phyloP scores from a whole-genome alignment of 2,888 invertebrate genomes.

The Nysson spinosus region DNA sequence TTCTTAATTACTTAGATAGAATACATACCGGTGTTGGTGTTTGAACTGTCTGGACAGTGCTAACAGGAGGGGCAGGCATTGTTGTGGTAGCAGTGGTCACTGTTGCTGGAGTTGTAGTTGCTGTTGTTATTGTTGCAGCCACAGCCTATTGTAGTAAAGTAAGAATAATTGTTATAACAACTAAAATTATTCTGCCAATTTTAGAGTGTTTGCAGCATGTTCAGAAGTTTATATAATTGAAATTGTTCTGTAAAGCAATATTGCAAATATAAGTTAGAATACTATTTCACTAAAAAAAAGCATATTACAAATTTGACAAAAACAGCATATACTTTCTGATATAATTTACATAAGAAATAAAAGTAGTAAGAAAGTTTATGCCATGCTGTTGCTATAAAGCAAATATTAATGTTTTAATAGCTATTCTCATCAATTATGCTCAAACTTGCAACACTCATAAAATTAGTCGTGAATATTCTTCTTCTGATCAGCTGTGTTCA shows the following conservation, averaged over 20 bases:
- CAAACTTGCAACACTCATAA: slow-evolving; percentile 1
- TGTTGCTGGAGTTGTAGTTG: slow-evolving; percentile 72
- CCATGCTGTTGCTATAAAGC: slow-evolving; percentile 26
- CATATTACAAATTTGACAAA: slow-evolving; percentile 19
- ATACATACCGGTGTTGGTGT: slow-evolving; percentile 68
- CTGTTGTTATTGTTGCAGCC: slow-evolving; percentile 72
- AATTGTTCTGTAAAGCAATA: slow-evolving; percentile 13
- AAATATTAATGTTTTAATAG: slow-evolving; percentile 1
- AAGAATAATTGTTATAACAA: slow-evolving; percentile 3
- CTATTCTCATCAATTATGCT: not conserved
- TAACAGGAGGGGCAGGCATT: slow-evolving; percentile 71
- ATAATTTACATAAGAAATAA: slow-evolving; percentile 7
- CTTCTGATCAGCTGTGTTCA: not conserved
- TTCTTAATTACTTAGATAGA: not conserved
- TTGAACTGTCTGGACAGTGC: slow-evolving; percentile 72
- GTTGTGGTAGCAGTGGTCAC: slow-evolving; percentile 73
- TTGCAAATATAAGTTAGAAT: slow-evolving; percentile 6
- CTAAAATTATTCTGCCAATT: too few relatives aligned
- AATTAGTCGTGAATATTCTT: not conserved
- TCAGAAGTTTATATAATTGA: not conserved
- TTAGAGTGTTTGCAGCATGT: not conserved
- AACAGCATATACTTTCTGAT: slow-evolving; percentile 20
- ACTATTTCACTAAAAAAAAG: too few relatives aligned
- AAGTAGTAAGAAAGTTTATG: slow-evolving; percentile 12
- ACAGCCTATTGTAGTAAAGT: slow-evolving; percentile 68